These are phyloP conservation scores for Pica pica DNA, from an alignment of 2,113 vertebrate species.

Conservation along the genomic window DNA sequence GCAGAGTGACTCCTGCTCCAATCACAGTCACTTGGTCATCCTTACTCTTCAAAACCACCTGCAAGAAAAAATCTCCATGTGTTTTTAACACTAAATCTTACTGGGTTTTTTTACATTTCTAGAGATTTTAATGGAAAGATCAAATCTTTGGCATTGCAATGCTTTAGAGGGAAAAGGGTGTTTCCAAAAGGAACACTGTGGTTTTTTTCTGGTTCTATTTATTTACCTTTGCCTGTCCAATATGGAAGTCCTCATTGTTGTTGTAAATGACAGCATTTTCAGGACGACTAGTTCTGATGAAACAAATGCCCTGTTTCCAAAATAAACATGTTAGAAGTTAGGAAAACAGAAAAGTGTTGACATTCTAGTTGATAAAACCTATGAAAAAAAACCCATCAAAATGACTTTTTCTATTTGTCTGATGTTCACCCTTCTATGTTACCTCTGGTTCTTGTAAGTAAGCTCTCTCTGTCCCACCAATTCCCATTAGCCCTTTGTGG, in stretches of 20 bases:
- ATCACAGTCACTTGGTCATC: constrained; percentile 93
- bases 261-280: constrained; percentile 88
- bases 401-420: background rate
- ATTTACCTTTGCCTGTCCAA: constrained; percentile 90
- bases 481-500: background rate
- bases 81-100: background rate
- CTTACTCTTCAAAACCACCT: constrained; percentile 89
- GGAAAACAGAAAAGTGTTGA: background rate
- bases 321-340: background rate
- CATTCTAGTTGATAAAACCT: background rate
- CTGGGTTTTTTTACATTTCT: background rate
- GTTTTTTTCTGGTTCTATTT: background rate
- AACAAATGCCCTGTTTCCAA: constrained; percentile 84
- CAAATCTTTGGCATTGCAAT: background rate
- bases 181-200: background rate
- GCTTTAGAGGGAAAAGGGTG: background rate
- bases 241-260: constrained; percentile 90
- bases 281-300: constrained; percentile 92
- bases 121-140: background rate
- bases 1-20: constrained; percentile 88
- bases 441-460: background rate
- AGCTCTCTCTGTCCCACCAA: background rate
- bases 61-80: background rate
- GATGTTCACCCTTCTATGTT: background rate
- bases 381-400: background rate